Evolutionary conservation across 2,113 vertebrate species (phyloP).

Genomic region (Eleginops maclovinus): DNA sequence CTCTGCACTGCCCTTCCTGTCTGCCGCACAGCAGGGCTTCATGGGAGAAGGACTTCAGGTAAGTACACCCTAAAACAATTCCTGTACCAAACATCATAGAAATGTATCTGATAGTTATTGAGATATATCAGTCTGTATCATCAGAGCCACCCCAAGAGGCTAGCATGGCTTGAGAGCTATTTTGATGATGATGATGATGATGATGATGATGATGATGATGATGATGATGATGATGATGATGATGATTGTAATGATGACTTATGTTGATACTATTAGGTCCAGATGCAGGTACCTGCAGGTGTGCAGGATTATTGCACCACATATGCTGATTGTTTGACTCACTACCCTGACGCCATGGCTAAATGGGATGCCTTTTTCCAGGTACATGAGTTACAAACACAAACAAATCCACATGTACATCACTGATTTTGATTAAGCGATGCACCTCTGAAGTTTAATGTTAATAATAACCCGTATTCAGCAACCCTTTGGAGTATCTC

Average conservation of each 20-base stretch:
- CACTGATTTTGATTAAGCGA: background rate
- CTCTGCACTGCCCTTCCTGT: slow-evolving; percentile 78
- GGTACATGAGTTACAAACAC: slow-evolving; percentile 46
- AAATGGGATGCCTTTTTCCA: slow-evolving; percentile 79
- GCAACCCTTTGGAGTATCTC: background rate
- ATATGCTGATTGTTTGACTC: slow-evolving; percentile 62
- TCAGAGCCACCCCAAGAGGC: too few relatives aligned
- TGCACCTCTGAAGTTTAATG: background rate
- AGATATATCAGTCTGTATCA: too few relatives aligned
- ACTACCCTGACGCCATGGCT: slow-evolving; percentile 66
- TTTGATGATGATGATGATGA: background rate
- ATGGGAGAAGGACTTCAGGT: slow-evolving; percentile 64
- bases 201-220: background rate
- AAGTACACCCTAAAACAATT: background rate
- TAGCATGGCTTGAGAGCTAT: too few relatives aligned
- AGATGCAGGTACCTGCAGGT: slow-evolving; percentile 65
- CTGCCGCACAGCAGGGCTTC: slow-evolving; percentile 73
- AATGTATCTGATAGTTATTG: too few relatives aligned
- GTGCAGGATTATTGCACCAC: slow-evolving; percentile 67
- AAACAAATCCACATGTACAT: background rate
- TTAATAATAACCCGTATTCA: background rate
- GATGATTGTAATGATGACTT: background rate
- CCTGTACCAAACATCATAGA: too few relatives aligned
- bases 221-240: background rate
- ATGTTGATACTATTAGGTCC: slow-evolving; percentile 51